phyloP scores from a whole-genome alignment of 2,888 invertebrate species.

The Trichogramma evanescens region DNA sequence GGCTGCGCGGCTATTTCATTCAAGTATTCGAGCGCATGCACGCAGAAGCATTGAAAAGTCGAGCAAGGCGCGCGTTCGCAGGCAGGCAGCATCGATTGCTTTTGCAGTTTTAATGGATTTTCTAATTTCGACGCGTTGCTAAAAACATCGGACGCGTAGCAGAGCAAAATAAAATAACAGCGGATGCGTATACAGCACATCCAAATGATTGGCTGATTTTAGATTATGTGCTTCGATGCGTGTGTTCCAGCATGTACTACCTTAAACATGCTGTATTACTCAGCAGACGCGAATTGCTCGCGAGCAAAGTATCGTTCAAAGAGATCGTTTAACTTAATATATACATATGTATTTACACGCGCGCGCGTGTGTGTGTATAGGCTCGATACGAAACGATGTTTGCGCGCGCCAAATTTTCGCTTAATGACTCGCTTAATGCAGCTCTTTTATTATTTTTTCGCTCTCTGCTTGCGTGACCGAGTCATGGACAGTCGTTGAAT shows the following conservation, averaged over 20 bases:
- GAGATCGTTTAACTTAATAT: constrained; percentile 1
- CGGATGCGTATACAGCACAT: neutral
- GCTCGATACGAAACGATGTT: too few relatives aligned
- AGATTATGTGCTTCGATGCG: neutral
- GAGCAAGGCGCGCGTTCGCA: neutral
- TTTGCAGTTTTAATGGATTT: neutral
- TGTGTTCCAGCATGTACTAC: neutral
- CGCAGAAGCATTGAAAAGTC: too few relatives aligned
- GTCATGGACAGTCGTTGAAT: too few relatives aligned
- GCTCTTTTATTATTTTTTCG: too few relatives aligned
- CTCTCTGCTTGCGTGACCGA: too few relatives aligned
- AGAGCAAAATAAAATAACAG: constrained; percentile 14
- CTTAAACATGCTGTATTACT: constrained; percentile 35
- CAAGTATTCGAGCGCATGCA: too few relatives aligned
- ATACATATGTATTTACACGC: too few relatives aligned
- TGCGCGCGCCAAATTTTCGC: too few relatives aligned
- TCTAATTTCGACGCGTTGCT: constrained; percentile 10
- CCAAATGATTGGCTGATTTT: too few relatives aligned
- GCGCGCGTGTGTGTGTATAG: too few relatives aligned
- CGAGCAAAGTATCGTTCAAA: constrained; percentile 13
- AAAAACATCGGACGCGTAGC: constrained; percentile 1
- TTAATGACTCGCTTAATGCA: too few relatives aligned
- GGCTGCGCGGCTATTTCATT: too few relatives aligned
- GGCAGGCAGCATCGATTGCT: neutral
- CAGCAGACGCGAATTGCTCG: neutral